phyloP scores from a whole-genome alignment of 2,888 invertebrate genomes.

The Antheraea assamensis region DNA sequence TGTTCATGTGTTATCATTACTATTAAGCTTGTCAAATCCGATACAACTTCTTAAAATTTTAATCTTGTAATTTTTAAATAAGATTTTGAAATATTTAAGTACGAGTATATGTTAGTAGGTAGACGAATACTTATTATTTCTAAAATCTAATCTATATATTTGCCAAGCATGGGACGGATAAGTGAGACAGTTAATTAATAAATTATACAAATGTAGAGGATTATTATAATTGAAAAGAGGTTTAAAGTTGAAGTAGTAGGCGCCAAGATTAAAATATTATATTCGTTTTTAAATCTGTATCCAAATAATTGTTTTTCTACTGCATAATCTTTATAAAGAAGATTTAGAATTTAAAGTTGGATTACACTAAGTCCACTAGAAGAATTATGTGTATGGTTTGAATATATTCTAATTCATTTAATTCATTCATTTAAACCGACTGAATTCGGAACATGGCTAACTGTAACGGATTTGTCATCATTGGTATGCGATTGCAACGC shows the following conservation, averaged over 20 bases:
- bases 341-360: neutral
- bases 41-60: neutral
- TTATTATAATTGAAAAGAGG: slow-evolving; percentile 3
- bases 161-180: neutral
- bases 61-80: neutral
- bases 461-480: too few species aligned
- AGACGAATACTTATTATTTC: neutral
- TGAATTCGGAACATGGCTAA: too few species aligned
- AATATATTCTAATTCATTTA: neutral
- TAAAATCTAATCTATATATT: slow-evolving; percentile 8
- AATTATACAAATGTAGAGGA: slow-evolving; percentile 9
- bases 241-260: neutral
- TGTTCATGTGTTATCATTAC: neutral
- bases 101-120: neutral
- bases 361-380: neutral
- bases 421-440: too few species aligned
- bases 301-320: neutral
- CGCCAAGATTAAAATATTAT: slow-evolving; percentile 8
- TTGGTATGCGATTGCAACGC: too few species aligned
- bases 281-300: neutral
- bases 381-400: neutral
- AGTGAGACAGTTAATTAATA: slow-evolving; percentile 5
- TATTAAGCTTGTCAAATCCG: neutral
- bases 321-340: slow-evolving; percentile 3
- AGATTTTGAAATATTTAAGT: neutral